Conservation (phyloP, 2,888 invertebrate genomes). For the Xestia sexstrigata region DNA sequence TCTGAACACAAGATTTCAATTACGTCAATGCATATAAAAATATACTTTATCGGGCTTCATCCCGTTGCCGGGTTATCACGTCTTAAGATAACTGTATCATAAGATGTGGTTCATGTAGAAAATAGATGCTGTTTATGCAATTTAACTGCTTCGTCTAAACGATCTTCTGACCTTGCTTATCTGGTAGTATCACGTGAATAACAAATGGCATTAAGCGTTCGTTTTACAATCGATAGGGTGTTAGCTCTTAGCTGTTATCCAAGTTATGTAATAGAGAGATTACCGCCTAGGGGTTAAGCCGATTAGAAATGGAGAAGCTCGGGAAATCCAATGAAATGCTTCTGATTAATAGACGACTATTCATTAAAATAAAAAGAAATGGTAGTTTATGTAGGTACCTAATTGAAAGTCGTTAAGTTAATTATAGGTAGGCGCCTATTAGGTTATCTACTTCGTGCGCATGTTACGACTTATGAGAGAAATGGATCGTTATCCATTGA, state of each 20-base stretch:
- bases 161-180: constrained; percentile 51
- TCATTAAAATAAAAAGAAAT: not conserved
- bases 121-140: constrained; percentile 72
- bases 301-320: not conserved
- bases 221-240: constrained; percentile 33
- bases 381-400: not conserved
- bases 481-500: not conserved
- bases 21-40: constrained; percentile 78
- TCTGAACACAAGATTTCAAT: constrained; percentile 66
- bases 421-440: not conserved
- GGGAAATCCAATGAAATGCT: not conserved
- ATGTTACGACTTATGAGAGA: constrained; percentile 25
- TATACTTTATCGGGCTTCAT: constrained; percentile 68
- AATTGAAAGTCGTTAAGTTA: constrained; percentile 1
- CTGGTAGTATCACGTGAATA: constrained; percentile 59
- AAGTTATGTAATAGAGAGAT: constrained; percentile 23
- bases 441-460: constrained; percentile 20
- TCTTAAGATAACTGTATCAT: constrained; percentile 64
- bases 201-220: constrained; percentile 48
- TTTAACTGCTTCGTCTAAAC: constrained; percentile 56
- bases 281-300: not conserved
- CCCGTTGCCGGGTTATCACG: constrained; percentile 72
- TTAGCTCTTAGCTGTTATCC: not conserved
- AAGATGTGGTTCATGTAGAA: constrained; percentile 41
- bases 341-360: not conserved